Base-by-base conservation (phyloP, 2,113 vertebrate species). In the Pitta sordida region DNA sequence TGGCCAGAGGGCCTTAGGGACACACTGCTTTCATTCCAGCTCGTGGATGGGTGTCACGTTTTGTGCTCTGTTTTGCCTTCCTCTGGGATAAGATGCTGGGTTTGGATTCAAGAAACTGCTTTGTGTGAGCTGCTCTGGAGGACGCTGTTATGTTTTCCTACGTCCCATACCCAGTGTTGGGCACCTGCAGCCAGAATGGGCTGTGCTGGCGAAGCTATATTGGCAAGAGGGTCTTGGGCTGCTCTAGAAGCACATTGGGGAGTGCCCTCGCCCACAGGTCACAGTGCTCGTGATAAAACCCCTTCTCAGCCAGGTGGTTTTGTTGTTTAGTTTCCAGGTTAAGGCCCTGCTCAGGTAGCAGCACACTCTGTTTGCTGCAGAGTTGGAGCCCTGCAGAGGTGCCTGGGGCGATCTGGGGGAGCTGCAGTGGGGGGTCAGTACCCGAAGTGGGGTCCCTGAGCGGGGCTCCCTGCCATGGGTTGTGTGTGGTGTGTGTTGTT, bases 201-300 rank as follows among this genome's bases (percentile, higher is more conserved):
- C 71, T 71, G n/a, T 37, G 29, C 20, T 62, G 70, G 75, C 71
- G 76, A 59, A 77, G 23, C 44, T 63, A 8, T 41, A 37, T 32
- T 36, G 44, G 53, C 37, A 32, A 23, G n/a, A 62, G 56, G 23
- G 19, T 76, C 41, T 86, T 90, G 27, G 0, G 3, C 22, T 34
- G 36, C 37, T 83, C 1, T 9, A 81, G 68, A 86, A 56, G n/a
- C 3, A 2, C 0, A 0, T 0, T 65, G 51, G 20, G 48, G 48
- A 70, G 52, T n/a, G 29, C 13, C 56, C 75, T 85, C 58, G 39
- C n/a, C 27, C 65, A 17, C 29, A 34, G 74, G 32, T 59, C 2
- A 0, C 86, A 36, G n/a, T 48, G 24, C 5, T 27, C 48, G 70
- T 48, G 75, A 80, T 83, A 73, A 80, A 88, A 18, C n/a, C 32